A percentile compares a stretch with the other conserved stretches of the same genome.
These are phyloP conservation scores for Neodiprion pinetum DNA, from an alignment of 1,140 invertebrate species.

Conservation along the genomic window DNA sequence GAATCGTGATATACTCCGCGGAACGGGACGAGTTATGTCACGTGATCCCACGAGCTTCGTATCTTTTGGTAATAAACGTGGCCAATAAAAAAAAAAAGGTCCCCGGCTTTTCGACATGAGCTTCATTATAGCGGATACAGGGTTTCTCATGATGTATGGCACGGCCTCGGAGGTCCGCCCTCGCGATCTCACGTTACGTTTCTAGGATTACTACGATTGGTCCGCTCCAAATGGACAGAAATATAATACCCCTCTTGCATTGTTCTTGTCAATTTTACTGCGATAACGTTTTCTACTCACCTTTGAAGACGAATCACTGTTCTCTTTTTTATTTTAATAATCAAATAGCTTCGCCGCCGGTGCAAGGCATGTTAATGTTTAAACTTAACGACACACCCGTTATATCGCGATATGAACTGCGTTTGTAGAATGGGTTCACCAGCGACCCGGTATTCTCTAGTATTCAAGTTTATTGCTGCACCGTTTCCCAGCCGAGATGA, in stretches of 20 bases:
- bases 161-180: neutral
- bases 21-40: too few species aligned
- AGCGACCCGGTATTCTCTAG: slow-evolving; percentile 3
- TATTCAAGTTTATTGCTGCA: neutral
- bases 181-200: neutral
- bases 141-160: neutral
- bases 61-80: slow-evolving; percentile 6
- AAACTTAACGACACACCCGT: neutral
- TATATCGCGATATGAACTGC: neutral
- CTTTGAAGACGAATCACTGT: neutral
- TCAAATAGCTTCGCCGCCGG: neutral
- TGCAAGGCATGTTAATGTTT: neutral
- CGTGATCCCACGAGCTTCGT: neutral
- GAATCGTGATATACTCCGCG: too few species aligned
- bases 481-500: neutral
- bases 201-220: too few species aligned
- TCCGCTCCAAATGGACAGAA: too few species aligned
- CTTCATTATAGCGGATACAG: neutral
- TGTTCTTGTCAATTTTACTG: too few species aligned
- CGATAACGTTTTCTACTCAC: too few species aligned
- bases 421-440: slow-evolving; percentile 3
- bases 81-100: too few species aligned
- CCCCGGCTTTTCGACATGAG: neutral
- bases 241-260: too few species aligned
- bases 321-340: neutral